These are phyloP conservation scores for Ceriagrion tenellum DNA, from an alignment of 2,888 invertebrate genomes.

Conservation along the genomic window DNA sequence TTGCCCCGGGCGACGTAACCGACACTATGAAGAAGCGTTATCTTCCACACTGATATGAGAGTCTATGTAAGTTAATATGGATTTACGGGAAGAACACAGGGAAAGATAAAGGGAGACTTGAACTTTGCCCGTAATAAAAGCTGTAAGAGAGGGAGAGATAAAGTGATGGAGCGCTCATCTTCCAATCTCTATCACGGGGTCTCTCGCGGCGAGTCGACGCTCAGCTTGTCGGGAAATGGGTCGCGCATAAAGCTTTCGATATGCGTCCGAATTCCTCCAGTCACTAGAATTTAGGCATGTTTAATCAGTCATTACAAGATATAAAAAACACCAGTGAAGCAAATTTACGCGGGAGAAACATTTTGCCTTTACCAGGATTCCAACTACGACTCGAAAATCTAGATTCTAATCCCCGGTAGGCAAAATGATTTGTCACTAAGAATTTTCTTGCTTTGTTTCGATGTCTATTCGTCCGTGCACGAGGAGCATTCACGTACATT, in stretches of 20 bases:
- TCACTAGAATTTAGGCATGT: no score
- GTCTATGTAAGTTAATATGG: neutral
- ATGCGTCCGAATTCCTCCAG: no score
- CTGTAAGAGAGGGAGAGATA: neutral
- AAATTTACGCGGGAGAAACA: no score
- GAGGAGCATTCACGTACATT: no score
- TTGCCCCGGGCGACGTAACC: neutral
- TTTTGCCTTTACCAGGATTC: no score
- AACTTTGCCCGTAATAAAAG: conserved; percentile 28
- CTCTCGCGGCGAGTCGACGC: neutral
- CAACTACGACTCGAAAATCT: no score
- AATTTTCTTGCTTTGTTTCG: no score
- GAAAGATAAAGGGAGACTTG: neutral
- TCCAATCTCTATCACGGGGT: neutral
- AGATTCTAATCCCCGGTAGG: no score
- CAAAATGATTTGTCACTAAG: no score
- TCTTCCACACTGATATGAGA: neutral
- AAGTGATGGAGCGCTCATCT: neutral
- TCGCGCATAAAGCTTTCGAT: neutral
- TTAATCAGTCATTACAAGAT: no score
- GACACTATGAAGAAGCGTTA: neutral
- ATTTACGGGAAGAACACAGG: neutral
- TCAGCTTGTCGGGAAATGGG: neutral
- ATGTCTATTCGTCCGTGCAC: no score
- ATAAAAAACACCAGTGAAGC: no score